Evolutionary conservation across 1,140 invertebrate species (phyloP).

Genomic region (Heliothis subflexa): DNA sequence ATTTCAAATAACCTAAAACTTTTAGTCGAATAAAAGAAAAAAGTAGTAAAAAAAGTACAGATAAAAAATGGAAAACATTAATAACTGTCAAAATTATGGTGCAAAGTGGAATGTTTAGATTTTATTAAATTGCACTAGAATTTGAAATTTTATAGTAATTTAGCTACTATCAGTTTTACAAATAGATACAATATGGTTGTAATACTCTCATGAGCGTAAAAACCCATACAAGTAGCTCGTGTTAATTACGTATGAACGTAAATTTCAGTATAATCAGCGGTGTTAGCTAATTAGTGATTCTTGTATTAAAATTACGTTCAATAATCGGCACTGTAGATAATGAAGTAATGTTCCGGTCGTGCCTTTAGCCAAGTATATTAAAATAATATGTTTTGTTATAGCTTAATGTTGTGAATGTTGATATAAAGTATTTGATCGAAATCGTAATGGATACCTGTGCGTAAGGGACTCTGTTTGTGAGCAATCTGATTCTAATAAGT

Average conservation of each 20-base stretch:
- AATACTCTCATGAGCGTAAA: not conserved
- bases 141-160: slow-evolving; percentile 7
- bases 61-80: slow-evolving; percentile 35
- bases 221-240: not conserved
- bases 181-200: not conserved
- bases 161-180: not conserved
- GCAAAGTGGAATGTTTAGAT: slow-evolving; percentile 43
- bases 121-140: slow-evolving; percentile 13
- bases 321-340: slow-evolving; percentile 30
- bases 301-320: slow-evolving; percentile 35
- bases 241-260: slow-evolving; percentile 1
- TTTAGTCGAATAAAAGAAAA: slow-evolving; percentile 2
- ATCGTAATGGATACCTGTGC: not conserved
- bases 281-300: slow-evolving; percentile 41
- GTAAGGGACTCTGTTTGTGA: not conserved
- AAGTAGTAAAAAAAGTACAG: not conserved
- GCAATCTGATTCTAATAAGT: slow-evolving; percentile 14
- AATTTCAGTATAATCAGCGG: slow-evolving; percentile 31
- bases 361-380: not conserved
- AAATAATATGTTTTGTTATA: not conserved
- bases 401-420: slow-evolving; percentile 7
- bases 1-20: not conserved
- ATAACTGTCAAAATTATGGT: slow-evolving; percentile 27
- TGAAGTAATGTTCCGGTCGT: slow-evolving; percentile 4
- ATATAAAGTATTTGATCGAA: slow-evolving; percentile 1